Percentiles rank a stretch among this genome's conserved stretches.
Evolutionary conservation across 37 sponge, comb jelly and placozoan genomes (phyloP).

Genomic region (Spongilla lacustris): DNA sequence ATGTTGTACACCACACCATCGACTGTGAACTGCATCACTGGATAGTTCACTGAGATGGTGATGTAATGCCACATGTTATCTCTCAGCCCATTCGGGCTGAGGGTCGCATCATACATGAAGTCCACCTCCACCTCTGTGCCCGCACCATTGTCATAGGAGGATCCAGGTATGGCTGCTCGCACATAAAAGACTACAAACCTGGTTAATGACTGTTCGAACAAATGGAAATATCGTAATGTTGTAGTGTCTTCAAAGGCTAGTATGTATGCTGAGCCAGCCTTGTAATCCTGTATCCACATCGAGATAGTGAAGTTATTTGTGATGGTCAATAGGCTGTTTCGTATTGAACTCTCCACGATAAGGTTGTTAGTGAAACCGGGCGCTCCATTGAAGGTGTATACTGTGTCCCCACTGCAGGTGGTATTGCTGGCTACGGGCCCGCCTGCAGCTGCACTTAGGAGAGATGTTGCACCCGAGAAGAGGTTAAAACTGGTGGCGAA

Average conservation of each 20-base stretch:
- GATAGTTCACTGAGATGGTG: constrained; percentile 33
- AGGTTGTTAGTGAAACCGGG: constrained; percentile 7
- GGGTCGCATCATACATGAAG: constrained; percentile 35
- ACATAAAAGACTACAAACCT: constrained; percentile 39
- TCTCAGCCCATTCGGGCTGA: constrained; percentile 25
- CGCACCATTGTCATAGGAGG: constrained; percentile 23
- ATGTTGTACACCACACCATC: constrained; percentile 45
- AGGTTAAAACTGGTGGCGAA: constrained; percentile 4
- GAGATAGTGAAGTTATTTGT: constrained; percentile 56
- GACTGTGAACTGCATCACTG: constrained; percentile 10
- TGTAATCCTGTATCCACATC: constrained; percentile 27
- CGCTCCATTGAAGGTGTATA: constrained; percentile 30
- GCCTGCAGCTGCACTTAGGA: too few relatives aligned
- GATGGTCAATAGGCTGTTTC: background rate
- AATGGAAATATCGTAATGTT: constrained; percentile 28
- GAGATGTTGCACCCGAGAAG: background rate
- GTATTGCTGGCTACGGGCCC: background rate
- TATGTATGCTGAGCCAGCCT: constrained; percentile 14
- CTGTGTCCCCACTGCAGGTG: constrained; percentile 4
- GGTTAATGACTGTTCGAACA: background rate
- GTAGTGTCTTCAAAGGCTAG: constrained; percentile 39
- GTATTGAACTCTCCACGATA: background rate
- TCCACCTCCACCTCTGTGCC: constrained; percentile 52
- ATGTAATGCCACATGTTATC: constrained; percentile 58
- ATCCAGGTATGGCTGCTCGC: constrained; percentile 17